Conservation (phyloP, 2,888 invertebrate species). For the Thysanoteuthis rhombus region DNA sequence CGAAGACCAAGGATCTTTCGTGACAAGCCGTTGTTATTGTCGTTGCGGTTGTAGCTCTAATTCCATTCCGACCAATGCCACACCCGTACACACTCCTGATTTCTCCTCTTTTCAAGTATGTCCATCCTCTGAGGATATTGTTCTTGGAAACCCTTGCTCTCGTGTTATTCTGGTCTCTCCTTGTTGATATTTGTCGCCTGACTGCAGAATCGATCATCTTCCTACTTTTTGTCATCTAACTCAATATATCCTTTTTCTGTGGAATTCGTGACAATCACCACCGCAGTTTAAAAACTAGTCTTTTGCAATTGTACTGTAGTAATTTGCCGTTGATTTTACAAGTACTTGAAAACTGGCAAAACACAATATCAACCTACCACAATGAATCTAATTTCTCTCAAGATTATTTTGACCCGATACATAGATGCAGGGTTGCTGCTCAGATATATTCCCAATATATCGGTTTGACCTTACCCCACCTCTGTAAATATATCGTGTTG, state of each 20-base stretch:
- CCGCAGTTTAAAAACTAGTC: neutral
- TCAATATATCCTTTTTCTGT: neutral
- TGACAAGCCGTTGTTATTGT: neutral
- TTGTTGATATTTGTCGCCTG: neutral
- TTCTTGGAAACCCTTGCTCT: neutral
- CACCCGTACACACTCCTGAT: neutral
- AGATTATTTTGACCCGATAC: too few relatives aligned
- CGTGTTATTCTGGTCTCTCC: neutral
- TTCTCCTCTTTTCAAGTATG: neutral
- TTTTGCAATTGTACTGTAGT: neutral
- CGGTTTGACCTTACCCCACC: too few relatives aligned
- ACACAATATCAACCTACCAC: too few relatives aligned
- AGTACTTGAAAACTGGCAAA: too few relatives aligned
- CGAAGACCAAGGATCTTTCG: neutral
- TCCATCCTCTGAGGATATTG: neutral
- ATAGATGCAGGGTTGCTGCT: too few relatives aligned
- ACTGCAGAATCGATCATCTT: neutral
- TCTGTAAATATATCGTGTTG: too few relatives aligned
- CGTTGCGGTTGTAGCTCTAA: neutral
- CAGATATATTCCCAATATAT: too few relatives aligned
- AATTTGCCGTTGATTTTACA: too few relatives aligned
- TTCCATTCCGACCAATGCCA: neutral
- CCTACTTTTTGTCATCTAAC: neutral
- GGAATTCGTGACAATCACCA: neutral
- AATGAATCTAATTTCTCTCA: too few relatives aligned